Conservation (phyloP, 2,797 vertebrate species). For the Pampus argenteus region DNA sequence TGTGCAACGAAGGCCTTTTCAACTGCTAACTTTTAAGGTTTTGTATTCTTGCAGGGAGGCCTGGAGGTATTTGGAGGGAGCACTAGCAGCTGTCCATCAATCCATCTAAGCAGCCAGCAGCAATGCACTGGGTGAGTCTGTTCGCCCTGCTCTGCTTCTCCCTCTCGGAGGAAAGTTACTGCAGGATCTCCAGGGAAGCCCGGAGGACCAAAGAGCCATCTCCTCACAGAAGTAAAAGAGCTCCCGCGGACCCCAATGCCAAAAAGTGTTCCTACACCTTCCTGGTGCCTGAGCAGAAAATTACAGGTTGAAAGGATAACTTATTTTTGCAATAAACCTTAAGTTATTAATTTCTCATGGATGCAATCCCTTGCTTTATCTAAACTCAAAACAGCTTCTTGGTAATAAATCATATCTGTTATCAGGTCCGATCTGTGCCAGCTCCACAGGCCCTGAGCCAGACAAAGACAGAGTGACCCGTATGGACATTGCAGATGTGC, state of each 20-base stretch:
- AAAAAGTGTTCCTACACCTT: conserved; percentile 98
- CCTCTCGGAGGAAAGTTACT: conserved; percentile 74
- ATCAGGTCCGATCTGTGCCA: conserved; percentile 95
- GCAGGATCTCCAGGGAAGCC: conserved; percentile 82
- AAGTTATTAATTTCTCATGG: neutral
- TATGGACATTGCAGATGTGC: conserved; percentile 95
- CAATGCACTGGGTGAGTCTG: conserved; percentile 87
- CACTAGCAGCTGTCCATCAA: conserved; percentile 60
- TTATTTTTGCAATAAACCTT: neutral
- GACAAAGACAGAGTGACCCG: conserved; percentile 94
- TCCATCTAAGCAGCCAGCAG: conserved; percentile 63
- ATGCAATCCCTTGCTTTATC: neutral
- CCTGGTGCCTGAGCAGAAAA: conserved; percentile 94
- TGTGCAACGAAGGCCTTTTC: conserved; percentile 40
- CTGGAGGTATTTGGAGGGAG: conserved; percentile 53
- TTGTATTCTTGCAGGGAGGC: conserved; percentile 64
- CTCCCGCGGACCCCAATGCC: conserved; percentile 77
- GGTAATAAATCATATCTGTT: conserved; percentile 42
- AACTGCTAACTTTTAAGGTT: conserved; percentile 8
- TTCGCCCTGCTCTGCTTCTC: conserved; percentile 87
- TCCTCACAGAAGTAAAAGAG: conserved; percentile 74
- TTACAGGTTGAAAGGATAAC: conserved; percentile 82
- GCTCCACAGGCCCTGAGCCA: conserved; percentile 86
- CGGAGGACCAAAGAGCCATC: conserved; percentile 68
- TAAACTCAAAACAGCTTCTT: neutral